Conservation (phyloP, 2,113 vertebrate species). For the Cyprinodon variegatus region DNA sequence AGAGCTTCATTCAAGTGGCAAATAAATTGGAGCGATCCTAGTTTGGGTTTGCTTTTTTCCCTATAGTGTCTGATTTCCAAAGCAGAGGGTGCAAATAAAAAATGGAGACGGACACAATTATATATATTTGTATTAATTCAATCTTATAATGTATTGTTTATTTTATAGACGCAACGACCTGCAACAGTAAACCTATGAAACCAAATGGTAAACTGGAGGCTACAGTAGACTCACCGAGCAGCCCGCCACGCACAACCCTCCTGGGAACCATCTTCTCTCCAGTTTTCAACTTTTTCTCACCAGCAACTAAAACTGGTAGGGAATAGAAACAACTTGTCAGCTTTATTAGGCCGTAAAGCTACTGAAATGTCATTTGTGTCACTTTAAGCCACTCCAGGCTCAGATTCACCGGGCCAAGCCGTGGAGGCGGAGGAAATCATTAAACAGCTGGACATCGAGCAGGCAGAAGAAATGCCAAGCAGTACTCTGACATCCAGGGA, state of each 20-base stretch:
- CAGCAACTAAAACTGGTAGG: slow-evolving; percentile 97
- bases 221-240: slow-evolving; percentile 80
- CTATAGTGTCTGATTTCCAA: no score
- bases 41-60: no score
- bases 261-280: slow-evolving; percentile 99
- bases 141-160: not conserved
- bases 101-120: no score
- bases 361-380: not conserved
- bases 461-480: slow-evolving; percentile 91
- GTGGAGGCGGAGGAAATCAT: slow-evolving; percentile 96
- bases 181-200: slow-evolving; percentile 91
- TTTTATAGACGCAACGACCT: slow-evolving; percentile 84
- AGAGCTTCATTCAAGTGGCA: no score
- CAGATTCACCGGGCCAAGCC: slow-evolving; percentile 93
- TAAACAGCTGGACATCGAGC: slow-evolving; percentile 95
- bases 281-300: slow-evolving; percentile 99
- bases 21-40: no score
- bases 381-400: slow-evolving; percentile 87
- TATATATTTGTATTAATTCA: not conserved
- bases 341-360: not conserved
- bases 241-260: slow-evolving; percentile 92
- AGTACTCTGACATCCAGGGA: slow-evolving; percentile 88
- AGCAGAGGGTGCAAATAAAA: no score
- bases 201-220: slow-evolving; percentile 94
- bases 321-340: slow-evolving; percentile 15